Conservation (phyloP, 2,888 invertebrate species). For the Lasioglossum vierecki region DNA sequence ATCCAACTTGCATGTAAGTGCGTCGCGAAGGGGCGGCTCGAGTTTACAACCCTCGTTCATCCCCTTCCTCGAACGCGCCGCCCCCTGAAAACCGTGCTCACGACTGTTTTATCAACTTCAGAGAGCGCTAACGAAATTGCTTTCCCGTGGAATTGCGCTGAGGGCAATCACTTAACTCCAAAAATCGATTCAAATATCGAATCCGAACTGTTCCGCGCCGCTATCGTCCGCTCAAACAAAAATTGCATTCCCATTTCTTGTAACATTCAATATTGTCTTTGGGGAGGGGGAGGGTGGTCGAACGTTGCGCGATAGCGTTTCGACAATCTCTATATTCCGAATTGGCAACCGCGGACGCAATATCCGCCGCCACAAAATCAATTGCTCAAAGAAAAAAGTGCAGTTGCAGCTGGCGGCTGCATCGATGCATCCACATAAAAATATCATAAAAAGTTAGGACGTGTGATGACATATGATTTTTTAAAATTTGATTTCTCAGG, state of each 20-base stretch:
- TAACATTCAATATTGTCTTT: not conserved
- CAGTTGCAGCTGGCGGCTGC: too few species aligned
- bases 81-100: conserved; percentile 9
- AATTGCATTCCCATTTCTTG: not conserved
- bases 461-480: too few species aligned
- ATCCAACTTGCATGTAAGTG: not conserved
- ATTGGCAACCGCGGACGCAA: not conserved
- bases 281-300: not conserved
- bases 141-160: conserved; percentile 9
- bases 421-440: too few species aligned
- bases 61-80: too few species aligned
- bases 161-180: not conserved
- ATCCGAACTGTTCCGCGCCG: not conserved
- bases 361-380: not conserved
- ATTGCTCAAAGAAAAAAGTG: not conserved
- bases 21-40: not conserved
- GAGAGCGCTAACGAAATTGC: conserved; percentile 40
- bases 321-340: not conserved
- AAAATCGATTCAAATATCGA: not conserved
- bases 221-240: not conserved
- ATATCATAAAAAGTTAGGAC: too few species aligned
- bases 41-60: conserved; percentile 14
- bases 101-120: conserved; percentile 26
- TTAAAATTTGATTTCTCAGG: not conserved
- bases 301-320: not conserved